Evolutionary conservation across 2,113 vertebrate species (phyloP).

Genomic region (Climacteris rufus): DNA sequence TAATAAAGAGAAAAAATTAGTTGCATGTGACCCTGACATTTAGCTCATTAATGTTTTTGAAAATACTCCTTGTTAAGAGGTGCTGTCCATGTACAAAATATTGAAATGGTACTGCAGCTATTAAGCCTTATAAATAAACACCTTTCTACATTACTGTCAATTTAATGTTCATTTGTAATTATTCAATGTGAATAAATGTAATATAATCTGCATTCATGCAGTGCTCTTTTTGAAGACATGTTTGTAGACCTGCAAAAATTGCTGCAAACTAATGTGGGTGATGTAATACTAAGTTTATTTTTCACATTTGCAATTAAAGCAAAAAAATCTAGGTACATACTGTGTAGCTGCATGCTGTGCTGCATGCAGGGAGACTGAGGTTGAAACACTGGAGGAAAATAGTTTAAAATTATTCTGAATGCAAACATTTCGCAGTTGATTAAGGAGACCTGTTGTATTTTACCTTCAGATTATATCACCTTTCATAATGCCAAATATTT

Average conservation of each 20-base stretch:
- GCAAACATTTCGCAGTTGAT: not conserved
- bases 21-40: not conserved
- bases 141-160: conserved; percentile 13
- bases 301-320: not conserved
- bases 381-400: not conserved
- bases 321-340: not conserved
- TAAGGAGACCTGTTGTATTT: not conserved
- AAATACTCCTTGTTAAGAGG: not conserved
- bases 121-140: conserved; percentile 34
- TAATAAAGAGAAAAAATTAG: not conserved
- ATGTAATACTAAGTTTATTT: not conserved
- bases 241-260: not conserved
- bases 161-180: conserved; percentile 43
- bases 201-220: not conserved
- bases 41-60: not conserved
- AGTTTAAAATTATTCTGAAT: not conserved
- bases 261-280: conserved; percentile 18
- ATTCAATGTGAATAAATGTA: conserved; percentile 35
- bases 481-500: not conserved
- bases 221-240: not conserved
- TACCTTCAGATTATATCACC: not conserved
- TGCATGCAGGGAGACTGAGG: not conserved
- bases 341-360: not conserved
- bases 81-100: not conserved
- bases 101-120: not conserved